A percentile compares a stretch with the other conserved stretches of the same genome.
These are phyloP conservation scores for Petrophora chlorosata DNA, from an alignment of 2,888 invertebrate species.

Conservation along the genomic window DNA sequence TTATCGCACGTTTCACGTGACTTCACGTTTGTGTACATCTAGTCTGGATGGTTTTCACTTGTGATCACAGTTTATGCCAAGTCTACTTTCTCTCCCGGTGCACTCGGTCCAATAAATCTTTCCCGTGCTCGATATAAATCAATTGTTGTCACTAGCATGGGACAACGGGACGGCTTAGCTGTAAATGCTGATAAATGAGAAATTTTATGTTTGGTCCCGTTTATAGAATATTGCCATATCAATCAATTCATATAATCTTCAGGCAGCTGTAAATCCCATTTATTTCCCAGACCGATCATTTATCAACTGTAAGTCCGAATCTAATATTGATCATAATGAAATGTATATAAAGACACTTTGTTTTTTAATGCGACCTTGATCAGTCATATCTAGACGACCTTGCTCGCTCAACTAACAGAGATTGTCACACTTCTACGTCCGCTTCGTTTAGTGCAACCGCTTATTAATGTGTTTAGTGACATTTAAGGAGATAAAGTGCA, in stretches of 20 bases:
- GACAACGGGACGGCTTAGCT: slow-evolving; percentile 23
- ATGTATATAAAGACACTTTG: slow-evolving; percentile 27
- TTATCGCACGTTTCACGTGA: slow-evolving; percentile 49
- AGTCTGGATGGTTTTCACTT: slow-evolving; percentile 53
- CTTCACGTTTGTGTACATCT: slow-evolving; percentile 38
- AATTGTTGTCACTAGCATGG: slow-evolving; percentile 41
- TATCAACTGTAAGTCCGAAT: too few relatives aligned
- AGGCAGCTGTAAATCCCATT: too few relatives aligned
- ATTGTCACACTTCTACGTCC: slow-evolving; percentile 60
- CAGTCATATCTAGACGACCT: slow-evolving; percentile 64
- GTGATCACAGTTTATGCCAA: slow-evolving; percentile 58
- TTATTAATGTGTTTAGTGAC: slow-evolving; percentile 44
- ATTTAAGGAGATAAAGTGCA: slow-evolving; percentile 46
- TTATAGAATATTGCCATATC: not conserved
- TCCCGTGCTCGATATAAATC: slow-evolving; percentile 48
- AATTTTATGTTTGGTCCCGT: slow-evolving; percentile 23
- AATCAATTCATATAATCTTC: not conserved
- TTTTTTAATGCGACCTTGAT: slow-evolving; percentile 58
- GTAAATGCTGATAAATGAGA: slow-evolving; percentile 17
- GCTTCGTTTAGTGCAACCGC: slow-evolving; percentile 49
- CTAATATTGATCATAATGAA: not conserved
- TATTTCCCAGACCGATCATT: too few relatives aligned
- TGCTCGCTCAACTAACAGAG: slow-evolving; percentile 48
- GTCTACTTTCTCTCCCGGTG: slow-evolving; percentile 59
- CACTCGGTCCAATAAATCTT: slow-evolving; percentile 51